phyloP scores from a whole-genome alignment of 2,797 vertebrate species.

The Nannoperca australis region DNA sequence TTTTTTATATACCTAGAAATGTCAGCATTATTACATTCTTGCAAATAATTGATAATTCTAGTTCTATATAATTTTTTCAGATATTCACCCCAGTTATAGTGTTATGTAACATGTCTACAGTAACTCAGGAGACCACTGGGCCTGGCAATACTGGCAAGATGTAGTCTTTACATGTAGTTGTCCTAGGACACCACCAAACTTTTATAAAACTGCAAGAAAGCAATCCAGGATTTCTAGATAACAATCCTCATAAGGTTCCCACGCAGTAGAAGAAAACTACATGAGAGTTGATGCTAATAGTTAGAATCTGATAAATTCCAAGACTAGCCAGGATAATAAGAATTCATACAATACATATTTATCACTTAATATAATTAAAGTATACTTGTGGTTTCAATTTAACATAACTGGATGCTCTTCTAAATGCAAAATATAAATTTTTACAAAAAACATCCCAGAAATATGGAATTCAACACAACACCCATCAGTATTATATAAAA shows the following conservation, averaged over 20 bases:
- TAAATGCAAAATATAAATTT: background rate
- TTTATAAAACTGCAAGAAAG: background rate
- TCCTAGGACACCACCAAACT: background rate
- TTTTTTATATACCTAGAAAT: background rate
- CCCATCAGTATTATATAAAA: background rate
- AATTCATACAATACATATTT: conserved; percentile 1
- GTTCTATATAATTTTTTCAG: background rate
- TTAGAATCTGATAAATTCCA: background rate
- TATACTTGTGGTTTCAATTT: background rate
- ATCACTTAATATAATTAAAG: background rate
- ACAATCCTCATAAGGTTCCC: background rate
- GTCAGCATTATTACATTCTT: background rate
- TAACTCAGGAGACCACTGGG: background rate
- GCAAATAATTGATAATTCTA: background rate
- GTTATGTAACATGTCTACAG: background rate
- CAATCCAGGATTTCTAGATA: background rate
- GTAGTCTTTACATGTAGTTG: background rate
- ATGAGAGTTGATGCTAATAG: background rate
- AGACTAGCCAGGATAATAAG: background rate
- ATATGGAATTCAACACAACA: background rate
- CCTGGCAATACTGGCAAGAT: background rate
- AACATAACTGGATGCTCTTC: background rate
- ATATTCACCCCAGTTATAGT: background rate
- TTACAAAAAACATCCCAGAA: background rate
- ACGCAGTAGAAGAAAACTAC: background rate